phyloP scores from a whole-genome alignment of 2,113 vertebrate genomes.

The Ceyx cyanopectus region DNA sequence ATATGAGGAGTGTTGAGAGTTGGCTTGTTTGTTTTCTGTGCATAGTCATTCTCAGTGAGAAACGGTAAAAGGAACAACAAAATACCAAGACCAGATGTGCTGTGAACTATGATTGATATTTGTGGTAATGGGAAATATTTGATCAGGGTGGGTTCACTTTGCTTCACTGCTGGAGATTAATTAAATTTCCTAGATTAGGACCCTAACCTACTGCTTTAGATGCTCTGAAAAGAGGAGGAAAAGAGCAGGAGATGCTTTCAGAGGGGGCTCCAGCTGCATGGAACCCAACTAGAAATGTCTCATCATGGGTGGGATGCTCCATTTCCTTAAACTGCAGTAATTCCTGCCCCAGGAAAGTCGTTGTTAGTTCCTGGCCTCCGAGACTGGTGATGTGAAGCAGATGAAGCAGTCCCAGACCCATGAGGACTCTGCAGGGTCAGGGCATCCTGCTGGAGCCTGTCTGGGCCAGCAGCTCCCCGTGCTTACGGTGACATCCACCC shows the following conservation, averaged over 20 bases:
- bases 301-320: neutral
- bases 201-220: neutral
- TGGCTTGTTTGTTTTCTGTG: neutral
- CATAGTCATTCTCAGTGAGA: neutral
- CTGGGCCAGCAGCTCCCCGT: neutral
- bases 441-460: neutral
- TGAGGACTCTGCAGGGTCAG: neutral
- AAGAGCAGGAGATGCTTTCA: neutral
- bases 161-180: neutral
- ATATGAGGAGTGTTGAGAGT: neutral
- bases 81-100: neutral
- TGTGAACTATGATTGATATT: neutral
- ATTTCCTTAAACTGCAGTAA: neutral
- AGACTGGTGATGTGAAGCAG: neutral
- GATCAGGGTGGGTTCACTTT: neutral
- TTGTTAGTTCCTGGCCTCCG: neutral
- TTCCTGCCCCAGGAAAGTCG: neutral
- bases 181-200: neutral
- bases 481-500: no score
- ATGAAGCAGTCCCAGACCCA: neutral
- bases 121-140: neutral
- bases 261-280: neutral
- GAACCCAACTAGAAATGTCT: neutral
- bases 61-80: neutral
- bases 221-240: no score